A percentile compares a stretch with the other conserved stretches of the same genome.
Evolutionary conservation across 2,888 invertebrate species (phyloP).

Genomic region (Erebia ligea): DNA sequence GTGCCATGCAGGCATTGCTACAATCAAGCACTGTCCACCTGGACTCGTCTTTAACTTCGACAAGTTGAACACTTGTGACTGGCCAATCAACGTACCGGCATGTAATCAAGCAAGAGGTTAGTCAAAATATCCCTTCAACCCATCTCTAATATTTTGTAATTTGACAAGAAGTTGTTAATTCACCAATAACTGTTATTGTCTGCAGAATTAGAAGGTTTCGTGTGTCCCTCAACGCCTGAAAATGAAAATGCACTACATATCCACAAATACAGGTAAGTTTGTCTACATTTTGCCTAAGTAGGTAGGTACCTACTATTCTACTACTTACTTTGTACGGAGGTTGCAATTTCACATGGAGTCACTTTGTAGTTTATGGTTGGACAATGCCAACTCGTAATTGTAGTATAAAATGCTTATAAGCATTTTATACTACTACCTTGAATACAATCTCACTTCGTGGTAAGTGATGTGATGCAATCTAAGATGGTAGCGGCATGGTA

Average conservation of each 20-base stretch:
- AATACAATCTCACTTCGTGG: too few relatives aligned
- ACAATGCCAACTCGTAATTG: too few relatives aligned
- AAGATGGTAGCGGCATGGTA: too few relatives aligned
- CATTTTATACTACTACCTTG: too few relatives aligned
- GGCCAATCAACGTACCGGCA: constrained; percentile 62
- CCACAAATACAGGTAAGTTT: constrained; percentile 55
- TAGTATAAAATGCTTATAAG: too few relatives aligned
- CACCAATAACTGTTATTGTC: constrained; percentile 30
- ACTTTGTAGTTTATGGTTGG: too few relatives aligned
- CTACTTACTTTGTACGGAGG: too few relatives aligned
- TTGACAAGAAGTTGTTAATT: neutral
- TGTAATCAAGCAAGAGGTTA: constrained; percentile 50
- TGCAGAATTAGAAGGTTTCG: constrained; percentile 49
- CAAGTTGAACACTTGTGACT: constrained; percentile 56
- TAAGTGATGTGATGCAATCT: too few relatives aligned
- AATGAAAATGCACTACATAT: constrained; percentile 47
- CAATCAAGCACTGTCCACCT: constrained; percentile 59
- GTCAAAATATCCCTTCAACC: neutral
- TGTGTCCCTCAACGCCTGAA: constrained; percentile 51
- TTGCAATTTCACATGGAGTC: too few relatives aligned
- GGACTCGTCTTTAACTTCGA: constrained; percentile 61
- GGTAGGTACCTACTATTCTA: neutral
- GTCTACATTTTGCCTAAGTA: neutral
- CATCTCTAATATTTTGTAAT: too few relatives aligned
- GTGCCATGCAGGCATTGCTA: constrained; percentile 60